Evolutionary conservation across 2,113 vertebrate species (phyloP).

Genomic region (Formicarius rufipectus): DNA sequence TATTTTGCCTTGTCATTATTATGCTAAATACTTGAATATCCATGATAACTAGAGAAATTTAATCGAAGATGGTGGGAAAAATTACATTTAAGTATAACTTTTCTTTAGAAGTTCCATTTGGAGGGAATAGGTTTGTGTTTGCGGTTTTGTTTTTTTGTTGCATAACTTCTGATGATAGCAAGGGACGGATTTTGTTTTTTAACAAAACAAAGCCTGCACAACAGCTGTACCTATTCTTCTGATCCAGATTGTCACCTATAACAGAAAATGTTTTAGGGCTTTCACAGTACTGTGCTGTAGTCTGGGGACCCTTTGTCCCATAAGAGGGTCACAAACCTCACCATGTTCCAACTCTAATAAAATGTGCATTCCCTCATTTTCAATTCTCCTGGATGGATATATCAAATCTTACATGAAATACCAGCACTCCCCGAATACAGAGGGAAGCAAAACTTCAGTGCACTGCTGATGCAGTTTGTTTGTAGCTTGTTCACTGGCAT

Average conservation of each 20-base stretch:
- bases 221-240: not conserved
- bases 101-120: not conserved
- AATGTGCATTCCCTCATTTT: not conserved
- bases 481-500: not conserved
- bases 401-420: not conserved
- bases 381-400: not conserved
- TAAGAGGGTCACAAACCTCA: not conserved
- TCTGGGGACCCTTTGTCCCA: not conserved
- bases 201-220: not conserved
- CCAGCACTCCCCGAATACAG: not conserved
- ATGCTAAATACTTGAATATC: not conserved
- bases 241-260: not conserved
- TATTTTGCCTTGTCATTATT: not conserved
- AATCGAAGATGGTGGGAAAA: not conserved
- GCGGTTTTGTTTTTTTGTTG: not conserved
- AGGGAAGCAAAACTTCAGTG: not conserved
- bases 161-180: not conserved
- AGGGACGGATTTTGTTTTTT: not conserved
- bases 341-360: not conserved
- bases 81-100: not conserved
- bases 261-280: not conserved
- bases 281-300: not conserved
- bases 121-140: not conserved
- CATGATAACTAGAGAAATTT: not conserved
- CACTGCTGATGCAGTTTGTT: not conserved